Base-by-base conservation (phyloP, 1,140 invertebrate genomes). In the Carcinoscorpius rotundicauda region DNA sequence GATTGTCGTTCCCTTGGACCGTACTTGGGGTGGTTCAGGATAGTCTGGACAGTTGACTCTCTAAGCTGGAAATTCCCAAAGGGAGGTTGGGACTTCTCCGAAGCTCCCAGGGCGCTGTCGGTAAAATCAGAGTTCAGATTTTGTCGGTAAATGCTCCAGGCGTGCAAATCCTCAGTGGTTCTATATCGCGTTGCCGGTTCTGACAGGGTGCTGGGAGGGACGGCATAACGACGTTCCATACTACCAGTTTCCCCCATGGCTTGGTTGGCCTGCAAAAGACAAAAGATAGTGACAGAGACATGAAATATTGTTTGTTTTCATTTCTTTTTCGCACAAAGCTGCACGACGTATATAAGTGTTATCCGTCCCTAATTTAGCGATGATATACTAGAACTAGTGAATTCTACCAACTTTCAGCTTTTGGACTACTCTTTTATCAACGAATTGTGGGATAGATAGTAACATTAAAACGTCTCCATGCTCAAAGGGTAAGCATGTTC, bases 71-170 rank as follows among this genome's bases (percentile, higher is more conserved):
- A 95, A 75, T 95, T 94, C 50, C 91, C 91, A 9, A 68, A 70
- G 3, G 70, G 68, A 10, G 65, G 62, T 61, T 70, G 69, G 0
- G 64, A 63, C 49, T 70, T 68, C 48, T 65, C 60, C 2, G 29
- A 29, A 52, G 88, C 91, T 50, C 91, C 91, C 29, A 95, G 79
- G 0, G 92, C 93, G 55, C 89, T 93, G 75, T 95, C 92, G 60
- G 91, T 93, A 75, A 95, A 94, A 76, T 95, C 92, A 0, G 91
- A 93, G 77, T 95, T 96, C 51, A 95, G 79, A 76, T 96, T 96
- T 84, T 96, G 93, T 72, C 92, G 86, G 79, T 94, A 96, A 74
- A 96, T 94, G 62, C 90, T 93, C 93, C 93, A 96, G 60, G 92
- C 92, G 77, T 96, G 92, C 62, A 95, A 81, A 78, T 96, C 91